A percentile compares a stretch with the other conserved stretches of the same genome.
Conservation (phyloP, 2,888 invertebrate genomes). For the Actias luna region DNA sequence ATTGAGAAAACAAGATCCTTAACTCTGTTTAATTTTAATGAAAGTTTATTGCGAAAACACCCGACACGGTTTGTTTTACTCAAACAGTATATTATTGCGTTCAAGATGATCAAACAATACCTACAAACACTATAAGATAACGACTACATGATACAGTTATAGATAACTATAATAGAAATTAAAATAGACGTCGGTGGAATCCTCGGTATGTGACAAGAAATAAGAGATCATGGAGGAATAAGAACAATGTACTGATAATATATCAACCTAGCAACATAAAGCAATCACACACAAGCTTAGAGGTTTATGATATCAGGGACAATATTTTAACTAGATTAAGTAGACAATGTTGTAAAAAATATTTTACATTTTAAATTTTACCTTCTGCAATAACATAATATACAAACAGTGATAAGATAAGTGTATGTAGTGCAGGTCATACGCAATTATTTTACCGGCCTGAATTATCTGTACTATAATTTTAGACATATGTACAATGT, state of each 20-base stretch:
- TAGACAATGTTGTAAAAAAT: neutral
- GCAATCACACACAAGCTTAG: constrained; percentile 1
- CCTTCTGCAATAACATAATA: constrained; percentile 16
- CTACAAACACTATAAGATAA: neutral
- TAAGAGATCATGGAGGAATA: neutral
- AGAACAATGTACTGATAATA: neutral
- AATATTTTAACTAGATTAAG: constrained; percentile 15
- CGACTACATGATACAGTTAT: neutral
- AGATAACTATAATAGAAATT: neutral
- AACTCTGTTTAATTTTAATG: neutral
- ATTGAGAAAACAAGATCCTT: constrained; percentile 3
- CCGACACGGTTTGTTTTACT: neutral
- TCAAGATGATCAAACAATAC: neutral
- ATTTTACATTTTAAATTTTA: constrained; percentile 14
- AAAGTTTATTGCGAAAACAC: neutral
- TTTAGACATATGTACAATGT: too few species aligned
- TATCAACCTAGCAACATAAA: constrained; percentile 2
- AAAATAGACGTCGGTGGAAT: neutral
- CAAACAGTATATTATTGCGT: neutral
- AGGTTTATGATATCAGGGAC: constrained; percentile 13
- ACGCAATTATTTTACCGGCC: constrained; percentile 7
- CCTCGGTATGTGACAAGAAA: neutral
- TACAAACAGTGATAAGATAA: constrained; percentile 18
- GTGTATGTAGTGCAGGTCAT: constrained; percentile 8
- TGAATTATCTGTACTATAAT: too few species aligned